A percentile compares a stretch with the other conserved stretches of the same genome.
phyloP scores from a whole-genome alignment of 1,140 invertebrate genomes.

The Samia ricini region DNA sequence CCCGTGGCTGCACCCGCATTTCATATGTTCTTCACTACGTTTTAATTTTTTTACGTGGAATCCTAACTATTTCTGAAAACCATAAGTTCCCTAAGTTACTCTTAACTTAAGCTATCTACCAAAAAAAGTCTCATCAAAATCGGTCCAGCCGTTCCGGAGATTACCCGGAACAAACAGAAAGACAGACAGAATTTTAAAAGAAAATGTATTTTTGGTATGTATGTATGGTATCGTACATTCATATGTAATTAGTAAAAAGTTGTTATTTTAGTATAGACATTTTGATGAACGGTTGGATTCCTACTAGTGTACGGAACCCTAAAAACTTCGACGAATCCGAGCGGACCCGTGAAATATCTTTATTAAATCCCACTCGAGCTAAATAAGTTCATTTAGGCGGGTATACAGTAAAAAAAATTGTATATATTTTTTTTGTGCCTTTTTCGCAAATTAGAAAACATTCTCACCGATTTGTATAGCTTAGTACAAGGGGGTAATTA shows the following conservation, averaged over 20 bases:
- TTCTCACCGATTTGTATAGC: constrained; percentile 72
- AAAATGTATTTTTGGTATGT: too few relatives aligned
- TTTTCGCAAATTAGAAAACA: constrained; percentile 72
- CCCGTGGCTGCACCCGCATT: too few relatives aligned
- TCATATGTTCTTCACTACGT: too few relatives aligned
- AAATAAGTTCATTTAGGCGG: constrained; percentile 72
- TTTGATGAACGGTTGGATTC: not conserved
- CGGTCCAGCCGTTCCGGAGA: too few relatives aligned
- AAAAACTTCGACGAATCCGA: constrained; percentile 55
- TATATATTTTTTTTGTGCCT: constrained; percentile 27
- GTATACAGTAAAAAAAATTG: constrained; percentile 29
- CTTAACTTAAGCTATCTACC: not conserved
- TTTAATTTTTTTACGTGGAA: too few relatives aligned
- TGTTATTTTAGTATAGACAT: not conserved
- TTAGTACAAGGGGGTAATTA: constrained; percentile 63
- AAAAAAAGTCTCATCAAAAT: too few relatives aligned
- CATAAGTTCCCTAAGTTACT: too few relatives aligned
- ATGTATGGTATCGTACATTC: not conserved
- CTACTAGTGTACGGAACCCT: constrained; percentile 17
- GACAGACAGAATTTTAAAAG: too few relatives aligned
- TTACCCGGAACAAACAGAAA: too few relatives aligned
- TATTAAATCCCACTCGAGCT: constrained; percentile 69
- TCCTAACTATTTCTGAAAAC: too few relatives aligned
- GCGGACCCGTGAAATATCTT: constrained; percentile 67
- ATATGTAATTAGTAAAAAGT: not conserved